phyloP scores from a whole-genome alignment of 37 sponge, comb jelly and placozoan species.

The Agelas oroides region DNA sequence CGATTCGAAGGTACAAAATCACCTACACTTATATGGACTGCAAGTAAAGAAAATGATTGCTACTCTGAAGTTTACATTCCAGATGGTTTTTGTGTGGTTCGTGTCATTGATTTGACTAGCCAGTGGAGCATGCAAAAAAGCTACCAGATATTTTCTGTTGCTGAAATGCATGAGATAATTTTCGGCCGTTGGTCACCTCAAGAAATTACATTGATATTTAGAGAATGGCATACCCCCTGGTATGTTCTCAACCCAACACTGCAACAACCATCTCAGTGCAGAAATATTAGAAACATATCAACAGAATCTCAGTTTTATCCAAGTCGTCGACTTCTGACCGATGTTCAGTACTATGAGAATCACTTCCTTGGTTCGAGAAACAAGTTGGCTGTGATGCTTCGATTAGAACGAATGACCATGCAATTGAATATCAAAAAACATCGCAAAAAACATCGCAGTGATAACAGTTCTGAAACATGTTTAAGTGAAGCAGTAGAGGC shows the following conservation, averaged over 20 bases:
- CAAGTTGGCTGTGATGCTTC: slow-evolving; percentile 19
- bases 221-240: neutral
- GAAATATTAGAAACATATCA: no score
- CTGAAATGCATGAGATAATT: neutral
- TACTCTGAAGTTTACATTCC: no score
- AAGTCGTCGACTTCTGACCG: neutral
- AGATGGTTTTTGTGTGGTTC: neutral
- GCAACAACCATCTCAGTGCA: neutral
- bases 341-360: neutral
- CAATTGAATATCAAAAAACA: neutral
- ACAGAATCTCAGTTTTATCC: slow-evolving; percentile 16
- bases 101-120: neutral
- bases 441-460: no score
- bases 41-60: no score
- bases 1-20: no score
- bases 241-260: neutral
- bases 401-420: slow-evolving; percentile 11
- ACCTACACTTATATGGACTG: no score
- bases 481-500: no score
- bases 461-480: no score
- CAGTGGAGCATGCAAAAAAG: no score
- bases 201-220: slow-evolving; percentile 13
- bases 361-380: neutral
- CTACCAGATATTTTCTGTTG: no score
- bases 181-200: neutral